Conservation (phyloP, 2,113 vertebrate genomes). For the Corythornis madagascariensis region DNA sequence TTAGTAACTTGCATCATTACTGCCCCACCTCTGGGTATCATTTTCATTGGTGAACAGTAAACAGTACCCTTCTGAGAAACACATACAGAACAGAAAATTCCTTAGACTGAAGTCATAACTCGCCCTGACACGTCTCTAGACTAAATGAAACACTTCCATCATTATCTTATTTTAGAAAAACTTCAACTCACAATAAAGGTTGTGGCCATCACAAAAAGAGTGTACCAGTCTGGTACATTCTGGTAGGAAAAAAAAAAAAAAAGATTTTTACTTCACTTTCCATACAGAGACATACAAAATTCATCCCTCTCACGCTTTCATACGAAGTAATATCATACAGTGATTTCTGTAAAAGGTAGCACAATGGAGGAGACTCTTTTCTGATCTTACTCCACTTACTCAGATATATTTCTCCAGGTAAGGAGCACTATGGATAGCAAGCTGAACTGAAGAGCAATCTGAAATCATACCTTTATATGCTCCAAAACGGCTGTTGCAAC, state of each 20-base stretch:
- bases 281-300: not conserved
- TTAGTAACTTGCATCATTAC: not conserved
- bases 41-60: not conserved
- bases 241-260: not conserved
- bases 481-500: slow-evolving; percentile 96
- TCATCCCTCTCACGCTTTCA: not conserved
- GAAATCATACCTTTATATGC: slow-evolving; percentile 91
- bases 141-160: not conserved
- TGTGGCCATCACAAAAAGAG: not conserved
- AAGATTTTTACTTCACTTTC: not conserved
- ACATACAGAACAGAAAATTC: not conserved
- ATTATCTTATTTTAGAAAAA: not conserved
- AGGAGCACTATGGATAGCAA: not conserved
- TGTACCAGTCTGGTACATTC: not conserved
- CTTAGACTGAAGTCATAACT: not conserved
- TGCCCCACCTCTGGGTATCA: not conserved
- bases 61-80: not conserved
- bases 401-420: not conserved
- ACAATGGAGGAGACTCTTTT: not conserved
- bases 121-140: not conserved
- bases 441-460: not conserved
- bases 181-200: not conserved
- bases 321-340: not conserved
- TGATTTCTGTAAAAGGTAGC: not conserved
- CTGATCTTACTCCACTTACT: not conserved